Conservation (phyloP, 2,797 vertebrate genomes). For the Siniperca undulata region DNA sequence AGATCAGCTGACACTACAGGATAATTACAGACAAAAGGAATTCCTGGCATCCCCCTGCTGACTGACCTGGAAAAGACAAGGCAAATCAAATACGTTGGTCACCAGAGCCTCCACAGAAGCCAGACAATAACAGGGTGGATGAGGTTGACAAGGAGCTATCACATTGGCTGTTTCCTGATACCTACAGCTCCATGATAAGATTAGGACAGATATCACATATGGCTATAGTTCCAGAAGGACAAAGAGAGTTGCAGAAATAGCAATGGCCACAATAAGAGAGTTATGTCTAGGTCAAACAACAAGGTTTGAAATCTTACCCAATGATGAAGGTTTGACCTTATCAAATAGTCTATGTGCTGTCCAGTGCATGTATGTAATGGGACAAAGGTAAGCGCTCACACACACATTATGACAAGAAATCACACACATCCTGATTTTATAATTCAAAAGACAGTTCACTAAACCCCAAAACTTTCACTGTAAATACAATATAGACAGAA, state of each 20-base stretch:
- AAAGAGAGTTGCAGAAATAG: slow-evolving; percentile 9
- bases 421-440: not conserved
- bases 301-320: slow-evolving; percentile 28
- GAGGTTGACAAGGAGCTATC: slow-evolving; percentile 38
- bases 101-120: slow-evolving; percentile 31
- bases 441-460: not conserved
- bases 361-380: not conserved
- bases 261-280: slow-evolving; percentile 4
- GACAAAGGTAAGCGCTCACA: slow-evolving; percentile 11
- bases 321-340: slow-evolving; percentile 5
- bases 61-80: slow-evolving; percentile 69
- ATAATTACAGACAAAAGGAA: slow-evolving; percentile 69
- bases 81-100: slow-evolving; percentile 55
- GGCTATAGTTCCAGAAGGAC: slow-evolving; percentile 22
- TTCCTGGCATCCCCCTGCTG: slow-evolving; percentile 65
- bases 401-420: slow-evolving; percentile 5
- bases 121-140: slow-evolving; percentile 44
- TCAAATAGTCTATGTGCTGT: slow-evolving; percentile 1
- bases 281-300: slow-evolving; percentile 21
- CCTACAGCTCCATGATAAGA: slow-evolving; percentile 32
- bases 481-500: not conserved
- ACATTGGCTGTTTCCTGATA: slow-evolving; percentile 34
- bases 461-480: not conserved
- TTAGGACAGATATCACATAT: slow-evolving; percentile 16
- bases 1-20: slow-evolving; percentile 59